Conservation (phyloP, 1,140 invertebrate species). For the Hyles vespertilio region DNA sequence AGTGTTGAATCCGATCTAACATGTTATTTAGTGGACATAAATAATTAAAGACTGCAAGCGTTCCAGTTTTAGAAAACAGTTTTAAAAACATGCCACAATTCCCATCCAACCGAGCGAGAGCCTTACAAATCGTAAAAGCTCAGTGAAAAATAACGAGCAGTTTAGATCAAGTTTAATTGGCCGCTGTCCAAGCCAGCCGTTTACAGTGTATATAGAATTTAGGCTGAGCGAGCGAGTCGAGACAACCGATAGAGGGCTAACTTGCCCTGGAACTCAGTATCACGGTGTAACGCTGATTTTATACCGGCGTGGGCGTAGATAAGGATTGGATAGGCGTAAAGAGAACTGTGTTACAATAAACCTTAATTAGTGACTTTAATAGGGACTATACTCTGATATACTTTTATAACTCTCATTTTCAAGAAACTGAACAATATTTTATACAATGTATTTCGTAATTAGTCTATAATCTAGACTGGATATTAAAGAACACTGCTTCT, state of each 20-base stretch:
- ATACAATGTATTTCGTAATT: no score
- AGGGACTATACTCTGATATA: no score
- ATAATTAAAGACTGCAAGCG: conserved; percentile 26
- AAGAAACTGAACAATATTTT: no score
- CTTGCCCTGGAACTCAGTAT: conserved; percentile 16
- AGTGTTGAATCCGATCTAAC: conserved; percentile 3
- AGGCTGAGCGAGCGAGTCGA: conserved; percentile 10
- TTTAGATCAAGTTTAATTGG: conserved; percentile 11
- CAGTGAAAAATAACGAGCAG: background rate
- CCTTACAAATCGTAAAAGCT: conserved; percentile 4
- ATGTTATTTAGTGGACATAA: conserved; percentile 19
- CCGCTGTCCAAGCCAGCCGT: conserved; percentile 6
- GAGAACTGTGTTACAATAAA: conserved; percentile 1
- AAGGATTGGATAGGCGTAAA: conserved; percentile 11
- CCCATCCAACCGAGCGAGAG: conserved; percentile 8
- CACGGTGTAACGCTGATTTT: conserved; percentile 14
- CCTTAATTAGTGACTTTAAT: no score
- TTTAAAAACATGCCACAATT: conserved; percentile 16
- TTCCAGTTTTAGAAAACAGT: conserved; percentile 21
- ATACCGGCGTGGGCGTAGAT: conserved; percentile 11
- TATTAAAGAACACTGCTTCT: no score
- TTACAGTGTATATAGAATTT: conserved; percentile 16
- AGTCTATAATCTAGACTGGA: no score
- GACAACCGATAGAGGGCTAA: conserved; percentile 20
- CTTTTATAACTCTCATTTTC: no score